These are phyloP conservation scores for Ploceus nigricollis DNA, from an alignment of 2,113 vertebrate genomes.

Conservation along the genomic window DNA sequence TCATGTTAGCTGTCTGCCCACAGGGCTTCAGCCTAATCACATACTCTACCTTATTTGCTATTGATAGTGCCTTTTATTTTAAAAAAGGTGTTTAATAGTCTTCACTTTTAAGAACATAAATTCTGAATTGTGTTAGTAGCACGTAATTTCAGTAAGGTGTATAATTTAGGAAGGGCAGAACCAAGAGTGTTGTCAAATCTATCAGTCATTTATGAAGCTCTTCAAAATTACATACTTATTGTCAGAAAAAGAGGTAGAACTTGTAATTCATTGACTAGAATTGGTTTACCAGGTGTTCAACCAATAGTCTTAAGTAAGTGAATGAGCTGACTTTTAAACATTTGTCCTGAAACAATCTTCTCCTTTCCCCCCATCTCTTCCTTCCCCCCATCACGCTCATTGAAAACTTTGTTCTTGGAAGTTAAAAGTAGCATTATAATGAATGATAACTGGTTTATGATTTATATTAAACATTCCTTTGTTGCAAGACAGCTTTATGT, in stretches of 20 bases:
- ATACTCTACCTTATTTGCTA: background rate
- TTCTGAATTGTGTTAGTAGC: background rate
- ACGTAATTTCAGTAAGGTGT: background rate
- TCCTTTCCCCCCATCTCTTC: background rate
- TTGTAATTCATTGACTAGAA: background rate
- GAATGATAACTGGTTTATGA: background rate
- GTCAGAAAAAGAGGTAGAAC: background rate
- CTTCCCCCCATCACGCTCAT: accelerated
- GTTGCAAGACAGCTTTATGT: background rate
- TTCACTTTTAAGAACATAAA: background rate
- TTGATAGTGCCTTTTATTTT: background rate
- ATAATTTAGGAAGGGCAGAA: background rate
- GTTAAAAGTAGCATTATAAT: background rate
- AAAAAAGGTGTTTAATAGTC: background rate
- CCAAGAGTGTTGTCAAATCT: background rate
- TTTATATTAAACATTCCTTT: background rate
- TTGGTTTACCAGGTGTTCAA: background rate
- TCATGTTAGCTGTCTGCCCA: background rate
- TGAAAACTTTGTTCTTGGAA: background rate
- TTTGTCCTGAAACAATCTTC: background rate
- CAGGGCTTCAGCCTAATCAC: background rate
- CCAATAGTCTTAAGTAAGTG: background rate
- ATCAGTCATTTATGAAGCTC: background rate
- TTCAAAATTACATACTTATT: background rate
- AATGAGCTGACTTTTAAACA: background rate